Percentiles rank a stretch among this genome's conserved stretches.
phyloP scores from a whole-genome alignment of 2,797 vertebrate species.

The Erpetoichthys calabaricus region DNA sequence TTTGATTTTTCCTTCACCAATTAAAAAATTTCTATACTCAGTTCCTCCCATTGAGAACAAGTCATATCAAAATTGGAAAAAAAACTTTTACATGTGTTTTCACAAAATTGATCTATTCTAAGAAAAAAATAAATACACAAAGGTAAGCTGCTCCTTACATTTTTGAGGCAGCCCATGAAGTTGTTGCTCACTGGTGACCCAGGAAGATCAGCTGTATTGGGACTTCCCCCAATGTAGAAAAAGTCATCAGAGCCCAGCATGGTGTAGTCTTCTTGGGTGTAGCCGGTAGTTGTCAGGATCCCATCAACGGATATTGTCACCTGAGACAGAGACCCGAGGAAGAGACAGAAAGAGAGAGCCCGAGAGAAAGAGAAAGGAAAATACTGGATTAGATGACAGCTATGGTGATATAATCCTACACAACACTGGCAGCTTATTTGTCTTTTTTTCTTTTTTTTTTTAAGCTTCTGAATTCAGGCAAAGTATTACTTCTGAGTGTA shows the following conservation, averaged over 20 bases:
- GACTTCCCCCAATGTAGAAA: constrained; percentile 89
- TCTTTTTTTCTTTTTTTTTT: no score
- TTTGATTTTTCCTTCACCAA: no score
- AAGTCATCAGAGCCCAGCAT: constrained; percentile 92
- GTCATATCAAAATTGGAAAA: no score
- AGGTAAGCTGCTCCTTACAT: constrained; percentile 58
- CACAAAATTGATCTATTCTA: neutral
- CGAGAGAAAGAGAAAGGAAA: constrained; percentile 9
- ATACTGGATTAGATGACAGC: constrained; percentile 21
- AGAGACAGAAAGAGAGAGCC: constrained; percentile 8
- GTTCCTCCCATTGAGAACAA: no score
- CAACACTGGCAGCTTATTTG: no score
- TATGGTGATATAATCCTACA: constrained; percentile 31
- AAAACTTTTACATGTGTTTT: no score
- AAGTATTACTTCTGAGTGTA: constrained; percentile 45
- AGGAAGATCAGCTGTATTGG: constrained; percentile 82
- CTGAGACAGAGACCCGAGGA: constrained; percentile 32
- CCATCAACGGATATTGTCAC: constrained; percentile 88
- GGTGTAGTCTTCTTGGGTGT: constrained; percentile 92
- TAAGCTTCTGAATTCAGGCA: constrained; percentile 22
- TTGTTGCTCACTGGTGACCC: constrained; percentile 93
- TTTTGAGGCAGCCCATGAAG: constrained; percentile 92
- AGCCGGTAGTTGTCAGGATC: constrained; percentile 84
- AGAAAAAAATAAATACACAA: neutral
- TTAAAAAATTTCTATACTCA: no score